phyloP scores from a whole-genome alignment of 1,140 invertebrate genomes.

The Conopomorpha cramerella region DNA sequence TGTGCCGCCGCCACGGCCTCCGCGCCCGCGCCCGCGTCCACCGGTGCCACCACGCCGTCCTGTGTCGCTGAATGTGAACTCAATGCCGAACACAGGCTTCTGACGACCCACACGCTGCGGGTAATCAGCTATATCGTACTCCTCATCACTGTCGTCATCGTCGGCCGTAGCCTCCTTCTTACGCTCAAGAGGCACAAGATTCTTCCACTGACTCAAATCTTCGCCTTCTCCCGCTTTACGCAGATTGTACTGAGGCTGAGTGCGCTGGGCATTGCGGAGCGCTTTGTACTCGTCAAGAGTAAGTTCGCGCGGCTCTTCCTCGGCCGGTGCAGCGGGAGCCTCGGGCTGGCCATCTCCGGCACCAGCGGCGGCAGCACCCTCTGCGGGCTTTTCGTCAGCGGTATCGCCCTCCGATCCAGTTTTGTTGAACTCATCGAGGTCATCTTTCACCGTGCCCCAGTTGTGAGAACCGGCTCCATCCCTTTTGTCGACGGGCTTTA shows the following conservation, averaged over 20 bases:
- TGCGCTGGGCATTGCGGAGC: conserved; percentile 69
- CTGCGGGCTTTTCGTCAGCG: conserved; percentile 56
- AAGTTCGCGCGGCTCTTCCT: conserved; percentile 79
- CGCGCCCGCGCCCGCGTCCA: conserved; percentile 64
- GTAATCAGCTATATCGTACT: conserved; percentile 81
- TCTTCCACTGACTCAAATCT: conserved; percentile 89
- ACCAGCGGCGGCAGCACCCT: conserved; percentile 55
- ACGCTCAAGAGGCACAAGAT: conserved; percentile 83
- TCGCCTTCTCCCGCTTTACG: conserved; percentile 92
- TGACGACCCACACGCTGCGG: conserved; percentile 86
- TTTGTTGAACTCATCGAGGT: conserved; percentile 74
- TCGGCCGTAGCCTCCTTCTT: conserved; percentile 75
- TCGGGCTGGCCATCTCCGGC: conserved; percentile 55
- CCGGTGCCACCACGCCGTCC: conserved; percentile 71
- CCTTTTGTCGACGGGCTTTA: conserved; percentile 92
- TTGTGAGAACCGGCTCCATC: conserved; percentile 94
- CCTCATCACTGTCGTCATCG: conserved; percentile 66
- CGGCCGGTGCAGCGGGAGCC: conserved; percentile 52
- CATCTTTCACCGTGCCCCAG: conserved; percentile 93
- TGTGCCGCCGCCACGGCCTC: conserved; percentile 23
- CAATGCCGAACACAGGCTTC: conserved; percentile 85
- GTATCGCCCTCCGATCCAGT: conserved; percentile 53
- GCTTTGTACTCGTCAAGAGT: conserved; percentile 92
- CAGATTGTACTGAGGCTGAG: conserved; percentile 85
- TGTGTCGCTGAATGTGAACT: conserved; percentile 86